Evolutionary conservation across 2,797 vertebrate genomes (phyloP).

Genomic region (Scarus forsteni): DNA sequence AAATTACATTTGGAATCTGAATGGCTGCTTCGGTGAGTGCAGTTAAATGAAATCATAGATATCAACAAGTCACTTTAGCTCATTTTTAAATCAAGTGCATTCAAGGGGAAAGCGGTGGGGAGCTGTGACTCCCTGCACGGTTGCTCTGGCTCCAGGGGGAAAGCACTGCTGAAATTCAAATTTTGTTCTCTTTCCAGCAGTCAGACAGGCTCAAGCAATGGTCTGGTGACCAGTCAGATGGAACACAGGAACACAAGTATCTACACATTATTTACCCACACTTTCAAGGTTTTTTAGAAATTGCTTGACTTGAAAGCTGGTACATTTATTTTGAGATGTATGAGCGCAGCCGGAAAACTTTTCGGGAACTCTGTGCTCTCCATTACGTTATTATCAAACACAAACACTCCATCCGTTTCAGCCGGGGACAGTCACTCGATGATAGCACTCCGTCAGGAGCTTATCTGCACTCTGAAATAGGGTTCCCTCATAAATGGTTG

Average conservation of each 20-base stretch:
- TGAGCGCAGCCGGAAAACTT: neutral
- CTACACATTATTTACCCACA: slow-evolving; percentile 30
- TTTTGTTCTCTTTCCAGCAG: slow-evolving; percentile 34
- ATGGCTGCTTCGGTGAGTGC: slow-evolving; percentile 9
- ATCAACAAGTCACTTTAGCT: slow-evolving; percentile 28
- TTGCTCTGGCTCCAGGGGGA: slow-evolving; percentile 18
- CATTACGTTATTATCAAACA: neutral
- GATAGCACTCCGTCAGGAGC: neutral
- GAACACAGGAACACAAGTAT: slow-evolving; percentile 44
- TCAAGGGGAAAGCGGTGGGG: slow-evolving; percentile 36
- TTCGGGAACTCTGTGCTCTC: neutral
- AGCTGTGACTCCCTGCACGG: slow-evolving; percentile 18
- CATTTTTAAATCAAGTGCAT: slow-evolving; percentile 12
- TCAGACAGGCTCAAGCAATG: slow-evolving; percentile 32
- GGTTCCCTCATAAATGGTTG: neutral
- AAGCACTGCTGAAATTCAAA: slow-evolving; percentile 51
- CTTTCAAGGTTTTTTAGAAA: slow-evolving; percentile 13
- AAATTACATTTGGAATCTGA: neutral
- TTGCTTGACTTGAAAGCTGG: neutral
- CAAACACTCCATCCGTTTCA: slow-evolving; percentile 11
- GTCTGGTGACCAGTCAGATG: slow-evolving; percentile 41
- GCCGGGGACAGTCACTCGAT: neutral
- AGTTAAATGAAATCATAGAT: slow-evolving; percentile 15
- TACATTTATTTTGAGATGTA: neutral
- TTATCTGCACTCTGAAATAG: slow-evolving; percentile 25